Base-by-base conservation (phyloP, 2,113 vertebrate genomes). In the Leptobrachium leishanense region DNA sequence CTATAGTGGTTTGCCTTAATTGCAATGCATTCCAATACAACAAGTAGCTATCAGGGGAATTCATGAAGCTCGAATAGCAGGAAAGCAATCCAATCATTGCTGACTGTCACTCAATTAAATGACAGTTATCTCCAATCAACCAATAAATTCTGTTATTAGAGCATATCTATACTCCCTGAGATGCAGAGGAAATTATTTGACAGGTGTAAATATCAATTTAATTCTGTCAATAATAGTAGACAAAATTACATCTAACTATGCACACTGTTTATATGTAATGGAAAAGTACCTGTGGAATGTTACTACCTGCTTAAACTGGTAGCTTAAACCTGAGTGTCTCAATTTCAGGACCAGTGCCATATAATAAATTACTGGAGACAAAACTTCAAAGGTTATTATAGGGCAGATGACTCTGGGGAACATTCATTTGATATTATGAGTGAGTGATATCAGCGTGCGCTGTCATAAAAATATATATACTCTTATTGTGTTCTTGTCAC, bases 401-500 rank as follows among this genome's bases (percentile, higher is more conserved):
- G 74, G 74, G 62, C 63, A 75, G 62, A 15, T n/a, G 64, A 76
- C 63, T 76, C 62, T 65, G 41, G 39, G 10, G 46, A 76, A 76
- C 62, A 76, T 76, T 75, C 44, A 67, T 67, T 76, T 76, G 66
- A 53, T 53, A 55, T 44, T 66, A 50, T 55, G 69, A 72, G 50
- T 76, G 40, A 66, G 63, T 66, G 64, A 66, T 75, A 75, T 67
- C 31, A 66, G 12, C 12, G 41, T 67, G 46, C 54, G 74, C 62
- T 76, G 74, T 76, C 74, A 76, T 66, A 76, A 67, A 76, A 76
- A 57, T 76, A 57, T 68, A 74, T 74, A 43, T 64, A 74, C 57
- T 74, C 72, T 64, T 74, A 74, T 74, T 74, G 72, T 74, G 72
- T 74, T 74, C 72, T 64, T 74, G 72, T 74, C 72, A 74, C 57